These are phyloP conservation scores for Eupithecia abbreviata DNA, from an alignment of 2,888 invertebrate genomes.

Conservation along the genomic window DNA sequence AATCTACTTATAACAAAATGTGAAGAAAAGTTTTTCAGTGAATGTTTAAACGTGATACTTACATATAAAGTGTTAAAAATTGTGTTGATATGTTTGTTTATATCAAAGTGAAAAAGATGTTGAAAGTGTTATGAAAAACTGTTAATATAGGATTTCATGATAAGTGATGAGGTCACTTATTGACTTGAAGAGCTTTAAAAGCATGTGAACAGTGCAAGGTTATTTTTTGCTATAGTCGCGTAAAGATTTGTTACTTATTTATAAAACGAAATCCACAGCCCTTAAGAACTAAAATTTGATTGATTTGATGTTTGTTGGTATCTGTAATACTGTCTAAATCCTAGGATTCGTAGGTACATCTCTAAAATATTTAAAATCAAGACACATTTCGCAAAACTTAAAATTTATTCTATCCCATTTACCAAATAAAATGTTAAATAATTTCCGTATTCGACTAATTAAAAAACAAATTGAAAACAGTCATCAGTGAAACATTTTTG, in stretches of 20 bases:
- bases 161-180: too few species aligned
- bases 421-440: neutral
- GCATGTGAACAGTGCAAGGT: neutral
- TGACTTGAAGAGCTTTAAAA: neutral
- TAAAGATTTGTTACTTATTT: too few species aligned
- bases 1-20: too few species aligned
- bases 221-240: neutral
- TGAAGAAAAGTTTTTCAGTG: neutral
- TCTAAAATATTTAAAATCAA: too few species aligned
- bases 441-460: neutral
- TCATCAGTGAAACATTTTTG: slow-evolving; percentile 45
- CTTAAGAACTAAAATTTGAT: too few species aligned
- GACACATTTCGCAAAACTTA: neutral
- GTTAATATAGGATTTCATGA: neutral
- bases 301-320: too few species aligned
- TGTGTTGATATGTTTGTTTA: neutral
- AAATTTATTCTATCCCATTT: neutral
- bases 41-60: neutral
- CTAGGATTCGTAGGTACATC: neutral
- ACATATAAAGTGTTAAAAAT: neutral
- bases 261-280: too few species aligned
- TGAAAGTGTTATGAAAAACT: neutral
- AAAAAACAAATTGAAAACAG: slow-evolving; percentile 26
- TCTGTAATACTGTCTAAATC: neutral
- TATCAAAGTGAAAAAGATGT: neutral